Base-by-base conservation (phyloP, 2,797 vertebrate genomes). In the Tenualosa thibaudeaui region DNA sequence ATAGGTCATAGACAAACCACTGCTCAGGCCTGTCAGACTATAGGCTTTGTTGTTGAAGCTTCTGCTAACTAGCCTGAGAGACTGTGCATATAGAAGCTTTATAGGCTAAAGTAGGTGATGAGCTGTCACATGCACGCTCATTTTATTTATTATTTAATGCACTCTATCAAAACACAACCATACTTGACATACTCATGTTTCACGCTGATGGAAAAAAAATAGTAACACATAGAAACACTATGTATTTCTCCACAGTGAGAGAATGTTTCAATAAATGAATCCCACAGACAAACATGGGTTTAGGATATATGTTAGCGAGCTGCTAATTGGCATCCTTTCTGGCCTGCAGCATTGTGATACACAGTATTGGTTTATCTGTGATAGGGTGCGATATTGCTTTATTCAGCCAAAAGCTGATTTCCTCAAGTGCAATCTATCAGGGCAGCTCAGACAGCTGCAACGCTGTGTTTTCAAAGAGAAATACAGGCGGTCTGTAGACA, bases 21-120 rank as follows among this genome's bases (percentile, higher is more conserved):
- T 50, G 88, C 88, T 89, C 82, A 89, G 89, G 90, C 92, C 92
- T 93, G 7, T 46, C 46, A 46, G 91, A 89, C 84, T 86, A 89
- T 89, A 86, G 89, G 17, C 89, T 94, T 94, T 89, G 92, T 90
- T 90, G 88, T 87, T 89, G 89, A 92, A 83, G 90, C 89, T 84
- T 87, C 88, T 86, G 86, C 87, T 90, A 88, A 83, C 88, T 86
- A 89, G 84, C 86, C 87, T 86, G 71, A 86, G 53, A 31, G 83
- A 49, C 53, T 37, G 58, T 31, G 10, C 54, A 81, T 82, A 51
- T 22, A 53, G 75, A 81, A 24, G 46, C 81, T 43, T 83, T 49
- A 10, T 50, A 50, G 50, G 5, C 50, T 50, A 5, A 50, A 50
- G 51, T 81, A 86, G 62, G 22, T 58, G 56, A 60, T 60, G 58